Base-by-base conservation (phyloP, 2,797 vertebrate genomes). In the Pantherophis alleghaniensis region DNA sequence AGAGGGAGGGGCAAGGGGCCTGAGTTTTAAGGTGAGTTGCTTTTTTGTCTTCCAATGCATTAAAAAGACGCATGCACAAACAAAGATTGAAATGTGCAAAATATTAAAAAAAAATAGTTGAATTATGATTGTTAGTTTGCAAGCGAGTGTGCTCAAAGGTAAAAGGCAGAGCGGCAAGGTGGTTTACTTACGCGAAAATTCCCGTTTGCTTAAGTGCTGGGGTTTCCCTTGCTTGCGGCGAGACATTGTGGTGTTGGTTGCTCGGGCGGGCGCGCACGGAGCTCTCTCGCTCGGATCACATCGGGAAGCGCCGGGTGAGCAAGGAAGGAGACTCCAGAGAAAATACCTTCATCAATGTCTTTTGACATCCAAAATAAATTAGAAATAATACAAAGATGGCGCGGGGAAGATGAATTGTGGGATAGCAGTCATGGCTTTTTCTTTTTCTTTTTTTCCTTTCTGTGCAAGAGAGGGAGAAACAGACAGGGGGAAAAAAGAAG, bases 381-480 rank as follows among this genome's bases (percentile, higher is more conserved):
- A 99, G 98, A 99, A 99, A 99, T 99, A 99, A 99, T 98, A 99
- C 98, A 99, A 99, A 99, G 99, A 99, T 99, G 98, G 99, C 98
- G 99, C 98, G 98, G 98, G 98, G 98, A 98, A 98, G 99, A 99
- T 98, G 99, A 98, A 99, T 99, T 98, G 98, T 98, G 98, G 99
- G 98, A 99, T 98, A 98, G 98, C 98, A 98, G 98, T 99, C 98
- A 99, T 99, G 98, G 98, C 98, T 99, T 99, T 99, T 98, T 95
- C 95, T 95, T 95, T 94, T 91, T 91, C 60, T 90, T 61, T 59
- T 57, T 88, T 1, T 87, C 83, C 86, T 92, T 92, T 94, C 87
- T 90, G 94, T 93, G 92, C 32, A 96, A 95, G 94, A 97, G 61
- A 79, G 90, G 94, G 98, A 97, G 97, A 97, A 96, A 96, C 96